These are phyloP conservation scores for Piaya cayana DNA, from an alignment of 2,113 vertebrate species.

Conservation along the genomic window DNA sequence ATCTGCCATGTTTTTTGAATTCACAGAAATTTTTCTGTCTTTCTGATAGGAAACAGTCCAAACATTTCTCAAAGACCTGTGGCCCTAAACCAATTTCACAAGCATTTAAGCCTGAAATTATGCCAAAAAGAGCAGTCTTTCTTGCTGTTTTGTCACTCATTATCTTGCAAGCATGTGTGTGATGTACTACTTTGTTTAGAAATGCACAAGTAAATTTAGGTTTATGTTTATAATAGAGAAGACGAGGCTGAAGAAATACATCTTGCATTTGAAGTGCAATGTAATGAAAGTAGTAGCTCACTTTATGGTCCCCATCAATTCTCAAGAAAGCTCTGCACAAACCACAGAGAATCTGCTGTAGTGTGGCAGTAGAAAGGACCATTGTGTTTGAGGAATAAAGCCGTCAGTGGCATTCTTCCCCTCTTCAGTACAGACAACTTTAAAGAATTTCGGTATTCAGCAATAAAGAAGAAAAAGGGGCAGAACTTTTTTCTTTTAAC, in stretches of 20 bases:
- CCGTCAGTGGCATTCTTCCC: neutral
- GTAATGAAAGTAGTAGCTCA: neutral
- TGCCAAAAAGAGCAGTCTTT: neutral
- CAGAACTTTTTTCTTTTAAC: neutral
- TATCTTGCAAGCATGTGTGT: neutral
- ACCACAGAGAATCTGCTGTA: constrained; percentile 3
- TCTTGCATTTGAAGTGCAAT: constrained; percentile 12
- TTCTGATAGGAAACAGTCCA: neutral
- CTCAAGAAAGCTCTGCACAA: neutral
- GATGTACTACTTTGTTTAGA: neutral
- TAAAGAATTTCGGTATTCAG: neutral
- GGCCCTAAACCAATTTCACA: neutral
- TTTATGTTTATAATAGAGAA: constrained; percentile 2
- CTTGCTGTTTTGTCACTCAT: neutral
- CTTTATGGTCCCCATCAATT: constrained; percentile 19
- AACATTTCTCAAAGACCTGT: neutral
- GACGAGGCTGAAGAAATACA: neutral
- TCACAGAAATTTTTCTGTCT: neutral
- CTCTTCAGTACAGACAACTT: neutral
- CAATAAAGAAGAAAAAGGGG: neutral
- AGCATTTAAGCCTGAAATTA: neutral
- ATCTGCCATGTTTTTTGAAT: neutral
- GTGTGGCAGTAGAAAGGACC: neutral
- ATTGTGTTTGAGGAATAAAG: constrained; percentile 14
- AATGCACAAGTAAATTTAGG: neutral